phyloP scores from a whole-genome alignment of 2,797 vertebrate species.

The Malurus splendens region DNA sequence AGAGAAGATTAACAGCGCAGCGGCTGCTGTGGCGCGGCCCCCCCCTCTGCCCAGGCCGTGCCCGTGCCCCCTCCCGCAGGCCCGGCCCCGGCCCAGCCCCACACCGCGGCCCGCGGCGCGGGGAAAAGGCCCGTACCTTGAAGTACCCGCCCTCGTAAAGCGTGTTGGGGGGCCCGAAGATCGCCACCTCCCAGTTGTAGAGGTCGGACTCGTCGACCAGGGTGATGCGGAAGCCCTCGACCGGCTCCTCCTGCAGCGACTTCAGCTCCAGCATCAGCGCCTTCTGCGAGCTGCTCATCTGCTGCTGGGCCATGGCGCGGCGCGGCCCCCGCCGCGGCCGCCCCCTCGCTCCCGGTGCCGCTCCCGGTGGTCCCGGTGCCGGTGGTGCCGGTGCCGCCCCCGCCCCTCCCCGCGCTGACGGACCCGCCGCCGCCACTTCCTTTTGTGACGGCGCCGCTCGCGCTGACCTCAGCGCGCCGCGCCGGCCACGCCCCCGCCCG shows the following conservation, averaged over 20 bases:
- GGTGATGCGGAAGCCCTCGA: conserved; percentile 93
- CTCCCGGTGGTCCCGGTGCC: background rate
- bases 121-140: conserved; percentile 74
- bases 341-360: background rate
- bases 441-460: conserved; percentile 12
- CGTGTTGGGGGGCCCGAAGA: conserved; percentile 93
- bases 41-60: background rate
- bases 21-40: background rate
- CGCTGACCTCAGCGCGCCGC: conserved; percentile 16
- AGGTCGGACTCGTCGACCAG: conserved; percentile 93
- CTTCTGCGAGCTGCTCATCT: conserved; percentile 94
- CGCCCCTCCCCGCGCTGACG: background rate
- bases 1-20: too few relatives aligned
- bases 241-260: conserved; percentile 92
- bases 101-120: background rate
- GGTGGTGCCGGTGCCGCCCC: background rate
- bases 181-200: conserved; percentile 72
- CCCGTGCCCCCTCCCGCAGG: background rate
- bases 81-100: background rate
- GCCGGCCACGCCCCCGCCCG: background rate
- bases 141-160: conserved; percentile 94
- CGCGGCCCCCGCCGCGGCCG: background rate
- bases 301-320: conserved; percentile 88
- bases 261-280: conserved; percentile 92
- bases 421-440: background rate